Evolutionary conservation across 2,888 invertebrate species (phyloP), one percentile per base, ranked within the genome.

Genomic region (Salticus scenicus): DNA sequence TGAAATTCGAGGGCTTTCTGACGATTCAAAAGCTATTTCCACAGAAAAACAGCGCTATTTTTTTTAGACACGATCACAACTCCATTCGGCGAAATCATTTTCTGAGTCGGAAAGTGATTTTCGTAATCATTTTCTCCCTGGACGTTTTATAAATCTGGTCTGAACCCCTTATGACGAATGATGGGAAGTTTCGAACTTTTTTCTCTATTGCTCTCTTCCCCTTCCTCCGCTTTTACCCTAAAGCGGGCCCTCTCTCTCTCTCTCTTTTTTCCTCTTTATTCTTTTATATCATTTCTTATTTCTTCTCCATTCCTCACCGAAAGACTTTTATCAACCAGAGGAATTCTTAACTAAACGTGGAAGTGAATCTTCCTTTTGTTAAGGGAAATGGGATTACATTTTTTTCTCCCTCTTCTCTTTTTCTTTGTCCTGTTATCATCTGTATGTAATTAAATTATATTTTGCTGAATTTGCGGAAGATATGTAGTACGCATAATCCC

Each of bases 91-190:
- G 20, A 17, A 24, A 57, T 57, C 57, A 24, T 57, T 57, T 57
- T 57, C 5, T 24, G 57, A 57, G 57, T 77, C 24, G 37, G 27
- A 70, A 82, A 75, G 30, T 70, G 70, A 75, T 75, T 67, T 57
- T 42, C 57, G 30, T 74, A 67, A 57, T 69, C 74, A 30, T 64
- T 20, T 63, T 41, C 37, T 30, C 10, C 63, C 30, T 4, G 33
- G n/a, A 75, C 75, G n/a, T 69, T 82, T 75, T 66, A 51, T 64
- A 72, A 71, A 71, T 76, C 82, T 70, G 76, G 69, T 71, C 71
- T 76, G 63, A 66, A 83, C 33, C 82, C 82, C 64, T 72, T 72
- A 66, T 76, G 82, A 83, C 57, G 76, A 76, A 72, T 71, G 82
- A 83, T 83, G 76, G 75, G 37, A 51, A 33, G 57, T 76, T 72